Base-by-base conservation (phyloP, 2,888 invertebrate genomes). In the Peribatodes rhomboidaria region DNA sequence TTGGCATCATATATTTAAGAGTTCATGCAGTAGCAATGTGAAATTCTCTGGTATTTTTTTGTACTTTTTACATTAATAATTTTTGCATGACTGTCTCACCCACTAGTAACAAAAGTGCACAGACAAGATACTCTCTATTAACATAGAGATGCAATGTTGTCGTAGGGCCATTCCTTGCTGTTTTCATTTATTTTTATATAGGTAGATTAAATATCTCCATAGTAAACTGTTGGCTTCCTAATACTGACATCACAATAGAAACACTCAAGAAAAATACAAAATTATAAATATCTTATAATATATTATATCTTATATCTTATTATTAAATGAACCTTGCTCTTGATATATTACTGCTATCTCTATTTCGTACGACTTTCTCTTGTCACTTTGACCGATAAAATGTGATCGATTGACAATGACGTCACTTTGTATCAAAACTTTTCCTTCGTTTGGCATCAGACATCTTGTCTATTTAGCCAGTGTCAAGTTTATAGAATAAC, bases 361-460 rank as follows among this genome's bases (percentile, higher is more conserved):
- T 20, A 27, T 27, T 27, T 27, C 27, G 6, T 27, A 41, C n/a
- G 31, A 22, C 39, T 53, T 53, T 53, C 53, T 39, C 22, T 41
- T 39, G 53, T 39, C 53, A 41, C 8, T 10, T 53, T 16, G 20
- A 18, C 14, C 27, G 39, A 53, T 53, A 53, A 53, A 14, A 53
- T 10, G 20, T 53, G 39, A 53, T 53, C 27, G 53, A 53, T 53
- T 22, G n/a, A n/a, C n/a, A 37, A 18, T 53, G 41, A 53, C 53
- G 41, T 53, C 53, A 53, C 20, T 6, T 42, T 22, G 31, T 49
- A 50, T 50, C 35, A 18, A 35, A 16, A 35, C 52, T 4, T 2
- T 13, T 50, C n/a, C n/a, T n/a, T n/a, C n/a, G n/a, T n/a, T n/a
- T 27, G 27, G 27, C 27, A 4, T 6, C 3, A 27, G 41, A 16